A percentile compares a stretch with the other conserved stretches of the same genome.
phyloP scores from a whole-genome alignment of 1,140 invertebrate genomes.

The Drosophila parabipectinata region DNA sequence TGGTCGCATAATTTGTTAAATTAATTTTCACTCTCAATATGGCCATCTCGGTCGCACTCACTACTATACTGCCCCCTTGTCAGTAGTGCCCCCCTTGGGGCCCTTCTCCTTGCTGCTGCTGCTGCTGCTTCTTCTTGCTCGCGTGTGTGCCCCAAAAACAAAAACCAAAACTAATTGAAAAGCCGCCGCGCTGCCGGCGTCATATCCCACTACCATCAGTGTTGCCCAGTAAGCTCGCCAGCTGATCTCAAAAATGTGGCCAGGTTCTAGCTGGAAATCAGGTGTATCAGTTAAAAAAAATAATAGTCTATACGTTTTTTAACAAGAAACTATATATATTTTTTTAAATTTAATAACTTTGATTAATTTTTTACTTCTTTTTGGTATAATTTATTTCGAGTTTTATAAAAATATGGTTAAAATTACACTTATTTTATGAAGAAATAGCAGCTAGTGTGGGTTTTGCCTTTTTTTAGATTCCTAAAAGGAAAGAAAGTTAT shows the following conservation, averaged over 20 bases:
- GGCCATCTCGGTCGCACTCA: conserved; percentile 17
- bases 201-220: conserved; percentile 12
- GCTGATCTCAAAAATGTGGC: background rate
- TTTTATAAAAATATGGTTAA: too few species aligned
- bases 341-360: too few species aligned
- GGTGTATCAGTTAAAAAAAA: background rate
- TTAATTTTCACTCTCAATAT: conserved; percentile 66
- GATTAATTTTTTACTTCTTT: too few species aligned
- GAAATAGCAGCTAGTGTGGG: too few species aligned
- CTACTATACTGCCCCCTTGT: background rate
- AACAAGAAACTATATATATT: too few species aligned
- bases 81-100: background rate
- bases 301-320: background rate
- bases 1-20: conserved; percentile 72
- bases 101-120: conserved; percentile 7
- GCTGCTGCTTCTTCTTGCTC: conserved; percentile 20
- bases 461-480: too few species aligned
- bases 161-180: conserved; percentile 70
- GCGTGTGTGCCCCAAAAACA: conserved; percentile 44
- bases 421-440: too few species aligned
- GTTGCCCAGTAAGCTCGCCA: conserved; percentile 1
- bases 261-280: background rate
- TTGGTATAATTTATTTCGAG: too few species aligned
- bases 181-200: conserved; percentile 36
- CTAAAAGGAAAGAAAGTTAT: too few species aligned